Evolutionary conservation across 2,888 invertebrate species (phyloP).

Genomic region (Ectemnius cavifrons): DNA sequence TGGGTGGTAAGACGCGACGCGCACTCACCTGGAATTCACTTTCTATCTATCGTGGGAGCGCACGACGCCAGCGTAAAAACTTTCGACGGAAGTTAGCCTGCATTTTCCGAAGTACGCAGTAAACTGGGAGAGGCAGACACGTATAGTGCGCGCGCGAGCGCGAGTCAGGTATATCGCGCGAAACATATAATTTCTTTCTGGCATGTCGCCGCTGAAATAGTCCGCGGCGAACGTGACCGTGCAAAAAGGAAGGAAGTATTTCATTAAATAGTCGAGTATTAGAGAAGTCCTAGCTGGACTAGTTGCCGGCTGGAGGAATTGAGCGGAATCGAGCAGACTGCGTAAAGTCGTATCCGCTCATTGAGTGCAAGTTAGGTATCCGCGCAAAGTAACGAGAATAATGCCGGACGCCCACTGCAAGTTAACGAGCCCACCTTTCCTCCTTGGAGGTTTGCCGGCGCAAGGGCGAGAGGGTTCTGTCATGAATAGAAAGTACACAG

Average conservation of each 20-base stretch:
- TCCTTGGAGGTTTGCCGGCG: not conserved
- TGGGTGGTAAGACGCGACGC: not conserved
- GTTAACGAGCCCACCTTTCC: constrained; percentile 21
- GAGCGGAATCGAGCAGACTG: too few species aligned
- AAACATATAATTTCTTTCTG: constrained; percentile 25
- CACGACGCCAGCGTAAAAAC: not conserved
- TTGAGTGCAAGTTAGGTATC: not conserved
- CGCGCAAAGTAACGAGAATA: not conserved
- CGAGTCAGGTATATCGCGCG: constrained; percentile 4
- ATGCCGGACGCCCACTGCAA: constrained; percentile 18
- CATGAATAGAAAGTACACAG: constrained; percentile 16
- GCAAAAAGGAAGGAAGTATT: constrained; percentile 1
- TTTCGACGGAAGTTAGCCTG: constrained; percentile 11
- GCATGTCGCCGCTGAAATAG: not conserved
- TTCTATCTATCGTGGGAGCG: constrained; percentile 2
- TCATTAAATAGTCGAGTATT: not conserved
- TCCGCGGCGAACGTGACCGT: not conserved
- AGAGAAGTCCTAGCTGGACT: too few species aligned
- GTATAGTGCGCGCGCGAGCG: not conserved
- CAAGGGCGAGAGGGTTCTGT: constrained; percentile 9
- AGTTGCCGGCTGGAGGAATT: too few species aligned
- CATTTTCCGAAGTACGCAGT: not conserved
- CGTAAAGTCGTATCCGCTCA: too few species aligned
- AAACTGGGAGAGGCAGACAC: not conserved
- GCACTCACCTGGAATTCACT: not conserved